Conservation (phyloP, 2,888 invertebrate genomes). For the Ethmia dodecea region DNA sequence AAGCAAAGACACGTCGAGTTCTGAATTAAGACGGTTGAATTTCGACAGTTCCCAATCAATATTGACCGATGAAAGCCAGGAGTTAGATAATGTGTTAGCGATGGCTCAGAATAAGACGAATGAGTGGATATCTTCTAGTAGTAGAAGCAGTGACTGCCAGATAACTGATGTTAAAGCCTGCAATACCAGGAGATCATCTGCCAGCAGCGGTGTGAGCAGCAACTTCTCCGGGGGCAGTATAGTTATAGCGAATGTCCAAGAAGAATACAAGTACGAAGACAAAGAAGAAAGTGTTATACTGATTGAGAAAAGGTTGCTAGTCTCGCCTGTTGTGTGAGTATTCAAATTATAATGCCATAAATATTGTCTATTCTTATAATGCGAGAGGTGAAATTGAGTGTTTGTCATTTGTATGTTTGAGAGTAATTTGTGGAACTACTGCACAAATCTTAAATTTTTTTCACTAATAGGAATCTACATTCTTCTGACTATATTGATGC, state of each 20-base stretch:
- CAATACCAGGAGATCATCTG: constrained; percentile 64
- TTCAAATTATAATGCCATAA: too few species aligned
- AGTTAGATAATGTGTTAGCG: constrained; percentile 51
- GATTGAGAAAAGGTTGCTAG: constrained; percentile 79
- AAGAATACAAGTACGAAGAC: constrained; percentile 87
- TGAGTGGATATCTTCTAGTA: constrained; percentile 48
- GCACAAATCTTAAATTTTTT: too few species aligned
- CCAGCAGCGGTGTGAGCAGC: constrained; percentile 66
- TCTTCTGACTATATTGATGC: too few species aligned
- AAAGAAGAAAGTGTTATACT: constrained; percentile 83
- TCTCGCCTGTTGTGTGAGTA: constrained; percentile 74
- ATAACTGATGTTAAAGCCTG: constrained; percentile 27
- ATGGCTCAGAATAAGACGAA: constrained; percentile 61
- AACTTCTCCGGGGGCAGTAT: constrained; percentile 57
- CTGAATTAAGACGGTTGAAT: constrained; percentile 20
- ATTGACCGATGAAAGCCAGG: constrained; percentile 35
- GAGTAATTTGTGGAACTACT: too few species aligned
- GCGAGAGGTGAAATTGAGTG: too few species aligned
- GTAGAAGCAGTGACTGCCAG: constrained; percentile 23
- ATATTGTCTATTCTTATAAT: too few species aligned
- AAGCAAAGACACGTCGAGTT: constrained; percentile 8
- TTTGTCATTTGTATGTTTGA: too few species aligned
- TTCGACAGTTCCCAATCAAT: constrained; percentile 19
- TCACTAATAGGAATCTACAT: too few species aligned
- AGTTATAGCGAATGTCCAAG: constrained; percentile 79